phyloP scores from a whole-genome alignment of 2,888 invertebrate species.

The Mallateleia sp. region DNA sequence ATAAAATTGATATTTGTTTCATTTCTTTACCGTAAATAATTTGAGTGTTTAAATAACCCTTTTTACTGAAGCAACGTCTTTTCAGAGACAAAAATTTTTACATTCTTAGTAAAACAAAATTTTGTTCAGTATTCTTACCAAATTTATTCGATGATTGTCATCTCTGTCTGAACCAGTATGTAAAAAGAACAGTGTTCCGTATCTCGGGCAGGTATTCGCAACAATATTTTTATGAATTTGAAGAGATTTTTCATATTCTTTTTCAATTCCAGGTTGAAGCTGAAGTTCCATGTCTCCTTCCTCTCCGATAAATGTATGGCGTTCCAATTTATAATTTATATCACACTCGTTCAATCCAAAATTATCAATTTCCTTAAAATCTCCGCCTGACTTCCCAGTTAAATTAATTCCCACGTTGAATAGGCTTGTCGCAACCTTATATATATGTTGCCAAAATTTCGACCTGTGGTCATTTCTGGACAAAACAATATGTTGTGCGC shows the following conservation, averaged over 20 bases:
- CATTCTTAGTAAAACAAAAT: no score
- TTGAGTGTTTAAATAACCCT: no score
- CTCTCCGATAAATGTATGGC: neutral
- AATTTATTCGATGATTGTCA: no score
- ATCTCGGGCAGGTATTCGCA: slow-evolving; percentile 5
- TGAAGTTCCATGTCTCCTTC: slow-evolving; percentile 14
- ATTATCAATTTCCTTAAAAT: slow-evolving; percentile 10
- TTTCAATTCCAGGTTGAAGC: slow-evolving; percentile 3
- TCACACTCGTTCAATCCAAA: slow-evolving; percentile 33
- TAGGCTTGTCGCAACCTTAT: neutral
- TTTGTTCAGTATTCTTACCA: no score
- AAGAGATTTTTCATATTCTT: neutral
- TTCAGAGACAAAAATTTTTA: no score
- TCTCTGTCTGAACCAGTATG: no score
- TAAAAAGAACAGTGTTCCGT: no score
- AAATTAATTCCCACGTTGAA: slow-evolving; percentile 33
- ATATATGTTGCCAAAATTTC: neutral
- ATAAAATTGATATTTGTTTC: no score
- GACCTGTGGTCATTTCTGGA: neutral
- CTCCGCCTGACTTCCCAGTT: slow-evolving; percentile 2
- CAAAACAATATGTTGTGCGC: slow-evolving; percentile 2
- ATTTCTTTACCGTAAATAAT: no score
- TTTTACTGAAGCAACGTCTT: no score
- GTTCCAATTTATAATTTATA: slow-evolving; percentile 13
- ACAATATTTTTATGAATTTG: neutral